Evolutionary conservation across 92 coral and sea anemone genomes (phyloP), one percentile per base, ranked within the genome.

Genomic region (Siderastrea siderea): DNA sequence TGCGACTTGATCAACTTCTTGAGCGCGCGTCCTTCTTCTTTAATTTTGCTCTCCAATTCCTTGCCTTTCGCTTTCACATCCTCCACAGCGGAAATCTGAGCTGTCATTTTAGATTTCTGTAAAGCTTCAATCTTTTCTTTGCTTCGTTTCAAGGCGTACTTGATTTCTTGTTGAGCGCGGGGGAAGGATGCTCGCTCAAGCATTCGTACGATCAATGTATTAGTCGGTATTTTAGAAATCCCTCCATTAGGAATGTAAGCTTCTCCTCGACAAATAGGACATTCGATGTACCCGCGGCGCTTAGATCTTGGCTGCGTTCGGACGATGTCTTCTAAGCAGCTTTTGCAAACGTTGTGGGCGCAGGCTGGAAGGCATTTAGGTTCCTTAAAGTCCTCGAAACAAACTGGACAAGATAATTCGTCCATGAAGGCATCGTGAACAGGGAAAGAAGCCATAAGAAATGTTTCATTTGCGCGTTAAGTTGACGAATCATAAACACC

Each of bases 301-400:
- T 65, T 85, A 1, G 44, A 9, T 59, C 15, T n/a, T 17, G 51
- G 16, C n/a, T 11, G 67, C 9, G 66, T 46, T 14, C 71, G 59
- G 11, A 86, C 71, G 13, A 90, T 87, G 60, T 79, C 77, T 70
- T 86, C 91, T 46, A 90, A 84, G 72, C 93, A 90, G 38, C 47
- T 48, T 67, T 58, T 80, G 16, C 91, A 86, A 45, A 86, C 79
- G 61, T 90, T 90, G 58, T 90, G 93, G 12, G 84, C 87, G 47
- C 93, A 90, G 14, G 55, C 68, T 3, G 91, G 93, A 10, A 80
- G 74, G 8, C 89, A 85, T 87, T 86, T 90, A 11, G 93, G 91
- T 15, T 90, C 90, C n/a, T 54, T 13, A 54, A 90, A 77, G 50
- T 90, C 93, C 15, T 90, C 87, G 16, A 72, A 71, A 11, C 93